Evolutionary conservation across 1,140 invertebrate species (phyloP).

Genomic region (Marisa cornuarietis): DNA sequence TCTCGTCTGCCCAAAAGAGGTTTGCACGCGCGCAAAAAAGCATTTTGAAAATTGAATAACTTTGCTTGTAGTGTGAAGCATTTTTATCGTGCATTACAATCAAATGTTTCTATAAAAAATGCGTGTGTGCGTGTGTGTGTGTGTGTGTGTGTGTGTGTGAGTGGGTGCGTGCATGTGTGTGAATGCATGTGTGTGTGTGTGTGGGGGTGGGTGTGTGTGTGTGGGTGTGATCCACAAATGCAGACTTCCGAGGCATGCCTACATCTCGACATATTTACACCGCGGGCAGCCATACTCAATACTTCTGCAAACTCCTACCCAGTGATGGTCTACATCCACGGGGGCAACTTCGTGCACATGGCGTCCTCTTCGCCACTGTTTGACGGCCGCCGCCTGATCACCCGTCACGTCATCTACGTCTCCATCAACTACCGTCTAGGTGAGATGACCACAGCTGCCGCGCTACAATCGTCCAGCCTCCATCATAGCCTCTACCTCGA

Average conservation of each 20-base stretch:
- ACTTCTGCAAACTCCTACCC: conserved; percentile 27
- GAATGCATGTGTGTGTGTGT: background rate
- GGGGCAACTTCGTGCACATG: conserved; percentile 51
- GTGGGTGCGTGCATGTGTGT: background rate
- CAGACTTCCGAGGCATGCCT: conserved; percentile 63
- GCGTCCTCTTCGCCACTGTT: conserved; percentile 44
- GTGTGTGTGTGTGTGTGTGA: background rate
- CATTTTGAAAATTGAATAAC: no score
- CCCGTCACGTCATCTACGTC: conserved; percentile 66
- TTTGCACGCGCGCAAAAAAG: background rate
- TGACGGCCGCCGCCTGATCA: conserved; percentile 56
- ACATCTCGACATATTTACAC: conserved; percentile 53
- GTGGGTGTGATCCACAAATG: background rate
- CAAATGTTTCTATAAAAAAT: no score
- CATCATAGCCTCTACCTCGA: no score
- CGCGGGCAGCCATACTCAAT: conserved; percentile 18
- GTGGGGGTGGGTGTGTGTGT: background rate
- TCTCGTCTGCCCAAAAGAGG: conserved; percentile 41
- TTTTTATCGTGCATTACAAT: no score
- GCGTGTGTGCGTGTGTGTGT: background rate
- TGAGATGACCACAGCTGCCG: background rate
- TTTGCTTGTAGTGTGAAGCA: no score
- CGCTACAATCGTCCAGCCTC: no score
- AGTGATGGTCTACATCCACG: conserved; percentile 55
- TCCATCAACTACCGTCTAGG: conserved; percentile 70